Evolutionary conservation across 2,113 vertebrate genomes (phyloP).

Genomic region (Dicrurus megarhynchus): DNA sequence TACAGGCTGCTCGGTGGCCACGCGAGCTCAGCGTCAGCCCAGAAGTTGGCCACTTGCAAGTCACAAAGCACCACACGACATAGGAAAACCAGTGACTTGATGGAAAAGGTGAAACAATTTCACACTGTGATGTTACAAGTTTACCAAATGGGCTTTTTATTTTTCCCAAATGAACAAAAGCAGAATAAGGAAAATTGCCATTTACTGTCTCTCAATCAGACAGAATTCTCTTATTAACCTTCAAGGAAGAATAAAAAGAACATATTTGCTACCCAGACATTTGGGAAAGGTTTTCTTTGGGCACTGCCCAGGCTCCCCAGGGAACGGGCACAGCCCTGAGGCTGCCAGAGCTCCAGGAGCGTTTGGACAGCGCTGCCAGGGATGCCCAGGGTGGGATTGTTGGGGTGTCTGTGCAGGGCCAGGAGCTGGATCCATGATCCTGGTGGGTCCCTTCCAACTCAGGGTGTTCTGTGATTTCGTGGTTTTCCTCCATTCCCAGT

Average conservation of each 20-base stretch:
- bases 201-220: neutral
- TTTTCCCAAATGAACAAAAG: neutral
- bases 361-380: rapidly evolving
- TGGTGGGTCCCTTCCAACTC: neutral
- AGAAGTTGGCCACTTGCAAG: neutral
- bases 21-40: rapidly evolving
- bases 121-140: neutral
- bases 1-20: neutral
- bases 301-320: neutral
- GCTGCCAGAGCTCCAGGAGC: neutral
- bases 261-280: neutral
- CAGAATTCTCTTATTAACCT: neutral
- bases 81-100: neutral
- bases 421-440: neutral
- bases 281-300: neutral
- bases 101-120: neutral
- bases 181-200: neutral
- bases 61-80: neutral
- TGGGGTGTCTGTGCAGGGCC: neutral
- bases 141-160: neutral
- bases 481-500: neutral
- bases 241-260: neutral
- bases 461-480: neutral
- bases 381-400: neutral
- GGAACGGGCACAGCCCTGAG: rapidly evolving